Evolutionary conservation across 2,113 vertebrate species (phyloP).

Genomic region (Anser cygnoides): DNA sequence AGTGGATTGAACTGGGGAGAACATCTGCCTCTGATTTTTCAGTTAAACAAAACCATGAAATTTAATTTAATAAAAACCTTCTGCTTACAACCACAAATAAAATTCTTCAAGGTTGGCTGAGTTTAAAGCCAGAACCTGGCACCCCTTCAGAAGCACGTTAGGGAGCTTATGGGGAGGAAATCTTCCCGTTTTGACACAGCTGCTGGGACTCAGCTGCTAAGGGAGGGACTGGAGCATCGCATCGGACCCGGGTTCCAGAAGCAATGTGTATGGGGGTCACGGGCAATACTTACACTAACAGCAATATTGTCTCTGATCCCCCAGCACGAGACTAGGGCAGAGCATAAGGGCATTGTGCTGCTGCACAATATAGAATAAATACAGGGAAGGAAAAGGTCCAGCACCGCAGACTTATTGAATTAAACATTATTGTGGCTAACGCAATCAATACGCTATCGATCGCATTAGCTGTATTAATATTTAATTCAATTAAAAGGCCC

Average conservation of each 20-base stretch:
- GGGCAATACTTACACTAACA: neutral
- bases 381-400: neutral
- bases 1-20: neutral
- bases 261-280: neutral
- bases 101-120: constrained; percentile 30
- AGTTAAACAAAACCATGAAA: constrained; percentile 4
- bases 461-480: constrained; percentile 51
- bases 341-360: neutral
- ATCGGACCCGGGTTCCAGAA: neutral
- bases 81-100: constrained; percentile 26
- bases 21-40: neutral
- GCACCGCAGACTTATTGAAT: constrained; percentile 36
- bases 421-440: constrained; percentile 53
- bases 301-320: neutral
- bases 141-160: neutral
- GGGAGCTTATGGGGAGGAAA: neutral
- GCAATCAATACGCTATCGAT: constrained; percentile 46
- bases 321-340: neutral
- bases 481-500: constrained; percentile 43
- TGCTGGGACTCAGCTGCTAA: neutral
- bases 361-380: neutral
- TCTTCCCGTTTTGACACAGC: neutral
- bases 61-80: constrained; percentile 49
- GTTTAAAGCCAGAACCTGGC: constrained; percentile 40
- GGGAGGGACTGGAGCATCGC: neutral